Evolutionary conservation across 1,140 invertebrate species (phyloP), one percentile per base, ranked within the genome.

Genomic region (Sarcophaga peregrina): DNA sequence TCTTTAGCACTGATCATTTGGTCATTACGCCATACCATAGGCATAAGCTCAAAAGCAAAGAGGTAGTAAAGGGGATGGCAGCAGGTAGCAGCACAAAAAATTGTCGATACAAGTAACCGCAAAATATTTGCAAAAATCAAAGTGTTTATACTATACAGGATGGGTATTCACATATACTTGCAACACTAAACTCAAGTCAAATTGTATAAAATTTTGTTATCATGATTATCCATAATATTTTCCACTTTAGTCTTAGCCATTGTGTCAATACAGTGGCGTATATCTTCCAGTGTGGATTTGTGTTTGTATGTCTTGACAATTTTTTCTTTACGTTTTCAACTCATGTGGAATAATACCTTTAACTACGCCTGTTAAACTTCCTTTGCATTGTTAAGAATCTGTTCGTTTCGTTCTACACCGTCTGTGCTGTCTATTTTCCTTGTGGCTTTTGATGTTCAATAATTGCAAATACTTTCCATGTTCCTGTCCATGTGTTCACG

Each of bases 381-480:
- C 54, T 81, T 47, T 81, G 17, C 46, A 45, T 47, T 81, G 62
- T 37, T 25, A 37, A 37, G 25, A 37, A 37, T 37, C 25, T 80
- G 8, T 13, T 20, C 17, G 7, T 52, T 50, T 58, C 37, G 15
- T 62, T 10, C n/a, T 72, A 15, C 75, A 0, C 5, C 20, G 37
- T 17, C 50, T 80, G 48, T 37, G 17, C 52, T 78, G 11, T 45
- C 76, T 13, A 45, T 37, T 52, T 50, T 50, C 15, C 46, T 13
- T 76, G 74, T 50, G 50, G n/a, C 75, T 48, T 80, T 81, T 81
- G 54, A 81, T 62, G 80, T 81, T 81, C 80, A 81, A 81, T 81
- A 81, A 81, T 81, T 81, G 80, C 80, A 81, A 81, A 81, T 81
- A 81, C 80, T 4, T 37, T 37, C 25, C 62, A 46, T 48, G 54